Percentiles rank a stretch among this genome's conserved stretches.
These are phyloP conservation scores for Gerosis bhagava DNA, from an alignment of 2,888 invertebrate species.

Conservation along the genomic window DNA sequence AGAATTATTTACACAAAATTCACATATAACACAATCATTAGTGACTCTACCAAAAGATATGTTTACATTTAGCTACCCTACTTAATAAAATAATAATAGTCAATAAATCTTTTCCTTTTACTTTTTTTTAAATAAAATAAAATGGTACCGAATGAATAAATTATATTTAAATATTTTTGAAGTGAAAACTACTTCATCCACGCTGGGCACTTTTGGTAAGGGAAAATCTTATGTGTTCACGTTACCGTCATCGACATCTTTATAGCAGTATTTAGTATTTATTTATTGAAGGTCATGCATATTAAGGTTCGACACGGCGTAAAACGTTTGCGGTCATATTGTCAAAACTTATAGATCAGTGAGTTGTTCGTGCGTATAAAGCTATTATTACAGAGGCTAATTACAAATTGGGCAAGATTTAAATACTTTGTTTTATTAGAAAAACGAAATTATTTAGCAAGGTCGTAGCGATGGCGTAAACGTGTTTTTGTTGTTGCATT, in stretches of 20 bases:
- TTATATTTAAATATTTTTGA: no score
- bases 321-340: conserved; percentile 43
- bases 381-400: conserved; percentile 37
- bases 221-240: no score
- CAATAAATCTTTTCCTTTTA: no score
- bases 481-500: neutral
- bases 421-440: conserved; percentile 4
- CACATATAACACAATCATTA: conserved; percentile 1
- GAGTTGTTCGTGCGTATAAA: conserved; percentile 51
- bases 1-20: no score
- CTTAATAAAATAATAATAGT: conserved; percentile 4
- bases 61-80: conserved; percentile 22
- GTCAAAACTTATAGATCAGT: conserved; percentile 37
- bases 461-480: conserved; percentile 4
- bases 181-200: no score
- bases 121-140: no score
- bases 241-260: no score
- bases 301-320: conserved; percentile 50
- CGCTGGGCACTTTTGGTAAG: no score
- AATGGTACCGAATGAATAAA: no score
- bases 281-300: no score
- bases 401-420: conserved; percentile 43
- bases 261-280: no score
- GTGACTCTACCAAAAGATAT: conserved; percentile 18
- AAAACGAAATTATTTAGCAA: neutral